Percentiles rank a stretch among this genome's conserved stretches.
phyloP scores from a whole-genome alignment of 2,113 vertebrate genomes.

The Malaclemys terrapin region DNA sequence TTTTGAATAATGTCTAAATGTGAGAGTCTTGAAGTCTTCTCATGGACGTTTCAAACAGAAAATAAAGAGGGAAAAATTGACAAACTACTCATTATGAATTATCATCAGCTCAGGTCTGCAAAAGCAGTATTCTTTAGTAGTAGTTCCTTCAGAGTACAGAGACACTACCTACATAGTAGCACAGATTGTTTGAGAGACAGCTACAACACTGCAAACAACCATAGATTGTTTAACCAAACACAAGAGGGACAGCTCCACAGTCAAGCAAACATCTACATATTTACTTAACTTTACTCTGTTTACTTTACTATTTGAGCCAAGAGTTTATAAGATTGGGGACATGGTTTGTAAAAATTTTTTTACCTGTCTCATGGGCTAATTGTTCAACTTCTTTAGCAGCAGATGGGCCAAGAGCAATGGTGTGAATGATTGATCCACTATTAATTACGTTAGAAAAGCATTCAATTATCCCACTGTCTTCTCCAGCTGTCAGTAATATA shows the following conservation, averaged over 20 bases:
- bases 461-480: background rate
- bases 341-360: background rate
- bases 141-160: too few relatives aligned
- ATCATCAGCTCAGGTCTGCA: too few relatives aligned
- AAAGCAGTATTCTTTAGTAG: too few relatives aligned
- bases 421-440: constrained; percentile 73
- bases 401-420: constrained; percentile 69
- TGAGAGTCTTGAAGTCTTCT: background rate
- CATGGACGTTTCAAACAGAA: background rate
- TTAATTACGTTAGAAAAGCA: constrained; percentile 48
- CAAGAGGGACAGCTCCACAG: background rate
- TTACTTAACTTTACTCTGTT: background rate
- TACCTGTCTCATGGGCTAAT: constrained; percentile 73
- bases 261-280: background rate
- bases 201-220: too few relatives aligned
- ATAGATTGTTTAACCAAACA: background rate
- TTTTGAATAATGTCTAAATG: background rate
- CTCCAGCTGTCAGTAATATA: constrained; percentile 73
- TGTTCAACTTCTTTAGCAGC: constrained; percentile 44
- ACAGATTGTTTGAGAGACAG: too few relatives aligned
- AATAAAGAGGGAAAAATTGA: background rate
- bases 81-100: background rate
- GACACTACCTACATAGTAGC: too few relatives aligned
- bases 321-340: background rate
- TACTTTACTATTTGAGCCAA: background rate